Conservation (phyloP, 35 echinoderm and acorn worm species). For the Apostichopus californicus region DNA sequence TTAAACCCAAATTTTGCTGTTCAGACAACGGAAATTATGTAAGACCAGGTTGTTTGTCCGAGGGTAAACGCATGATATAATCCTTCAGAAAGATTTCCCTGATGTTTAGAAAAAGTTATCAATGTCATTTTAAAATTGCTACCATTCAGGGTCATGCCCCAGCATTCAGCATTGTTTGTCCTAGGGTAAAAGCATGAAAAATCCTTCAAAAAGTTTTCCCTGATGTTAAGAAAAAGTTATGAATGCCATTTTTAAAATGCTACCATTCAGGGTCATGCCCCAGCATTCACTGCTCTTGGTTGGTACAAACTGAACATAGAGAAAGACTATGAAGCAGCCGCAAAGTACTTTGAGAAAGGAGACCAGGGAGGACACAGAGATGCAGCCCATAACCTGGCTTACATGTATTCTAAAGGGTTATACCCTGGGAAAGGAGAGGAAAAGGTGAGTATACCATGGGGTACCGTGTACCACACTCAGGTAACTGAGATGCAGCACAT, state of each 20-base stretch:
- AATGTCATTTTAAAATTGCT: no score
- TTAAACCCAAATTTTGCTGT: no score
- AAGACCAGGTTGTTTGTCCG: no score
- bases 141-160: no score
- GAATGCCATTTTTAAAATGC: background rate
- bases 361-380: conserved; percentile 73
- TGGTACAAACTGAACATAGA: conserved; percentile 88
- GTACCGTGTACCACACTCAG: no score
- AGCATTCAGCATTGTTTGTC: no score
- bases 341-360: conserved; percentile 64
- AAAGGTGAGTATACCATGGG: conserved; percentile 52
- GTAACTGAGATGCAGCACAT: conserved; percentile 69
- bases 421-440: conserved; percentile 78
- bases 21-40: no score
- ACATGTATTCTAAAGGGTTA: conserved; percentile 64
- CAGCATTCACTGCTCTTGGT: conserved; percentile 90
- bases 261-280: conserved; percentile 77
- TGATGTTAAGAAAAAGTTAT: background rate
- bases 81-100: no score
- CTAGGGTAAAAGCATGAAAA: no score
- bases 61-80: no score
- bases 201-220: no score
- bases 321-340: conserved; percentile 47
- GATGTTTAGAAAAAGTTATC: no score
- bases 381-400: conserved; percentile 89